These are phyloP conservation scores for Dendropsophus ebraccatus DNA, from an alignment of 2,113 vertebrate species.

Conservation along the genomic window DNA sequence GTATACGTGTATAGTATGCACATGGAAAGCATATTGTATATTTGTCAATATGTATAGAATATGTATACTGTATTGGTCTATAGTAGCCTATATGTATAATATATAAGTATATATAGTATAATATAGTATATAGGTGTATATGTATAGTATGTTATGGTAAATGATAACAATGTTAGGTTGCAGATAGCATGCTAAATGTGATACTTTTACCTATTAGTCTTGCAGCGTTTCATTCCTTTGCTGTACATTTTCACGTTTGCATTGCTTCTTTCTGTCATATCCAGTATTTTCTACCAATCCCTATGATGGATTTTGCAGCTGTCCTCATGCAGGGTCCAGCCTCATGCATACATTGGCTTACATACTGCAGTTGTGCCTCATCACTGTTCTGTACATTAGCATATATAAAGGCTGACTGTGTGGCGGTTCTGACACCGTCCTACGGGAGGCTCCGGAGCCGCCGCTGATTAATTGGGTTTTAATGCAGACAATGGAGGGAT, in stretches of 20 bases:
- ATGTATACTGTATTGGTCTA: too few relatives aligned
- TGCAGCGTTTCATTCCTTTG: neutral
- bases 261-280: neutral
- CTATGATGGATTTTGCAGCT: neutral
- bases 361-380: conserved; percentile 52
- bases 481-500: conserved; percentile 68
- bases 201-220: too few relatives aligned
- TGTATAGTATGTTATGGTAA: too few relatives aligned
- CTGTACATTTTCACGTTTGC: neutral
- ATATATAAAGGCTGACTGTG: conserved; percentile 73
- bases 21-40: too few relatives aligned
- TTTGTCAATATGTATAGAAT: too few relatives aligned
- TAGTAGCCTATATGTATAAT: too few relatives aligned
- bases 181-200: too few relatives aligned
- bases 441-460: conserved; percentile 70
- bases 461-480: conserved; percentile 74
- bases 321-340: neutral
- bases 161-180: neutral
- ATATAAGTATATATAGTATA: too few relatives aligned
- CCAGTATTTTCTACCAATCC: neutral
- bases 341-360: neutral
- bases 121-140: too few relatives aligned
- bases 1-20: too few relatives aligned
- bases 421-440: conserved; percentile 67
- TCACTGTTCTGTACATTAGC: conserved; percentile 64